Evolutionary conservation across 1,140 invertebrate species (phyloP).

Genomic region (Danaus melanippus): DNA sequence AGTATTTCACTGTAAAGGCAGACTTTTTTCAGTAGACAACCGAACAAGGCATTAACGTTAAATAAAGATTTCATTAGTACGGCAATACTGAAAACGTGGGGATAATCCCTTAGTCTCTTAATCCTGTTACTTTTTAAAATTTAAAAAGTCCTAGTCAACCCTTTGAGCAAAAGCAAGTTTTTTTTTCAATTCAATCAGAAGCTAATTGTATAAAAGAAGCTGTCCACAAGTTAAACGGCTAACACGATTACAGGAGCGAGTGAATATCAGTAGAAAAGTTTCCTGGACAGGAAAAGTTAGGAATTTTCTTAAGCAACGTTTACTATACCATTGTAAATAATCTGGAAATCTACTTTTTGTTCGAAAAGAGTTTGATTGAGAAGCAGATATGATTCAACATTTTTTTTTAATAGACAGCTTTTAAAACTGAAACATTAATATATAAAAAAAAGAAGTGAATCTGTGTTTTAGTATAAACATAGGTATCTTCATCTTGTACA

Average conservation of each 20-base stretch:
- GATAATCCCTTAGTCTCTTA: constrained; percentile 16
- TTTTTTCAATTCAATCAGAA: constrained; percentile 51
- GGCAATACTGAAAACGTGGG: constrained; percentile 6
- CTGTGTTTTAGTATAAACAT: no score
- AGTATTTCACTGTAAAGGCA: background rate
- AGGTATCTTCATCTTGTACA: no score
- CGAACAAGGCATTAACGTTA: no score
- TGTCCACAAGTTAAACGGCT: constrained; percentile 55
- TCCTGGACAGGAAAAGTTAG: constrained; percentile 39
- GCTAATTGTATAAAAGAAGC: constrained; percentile 54
- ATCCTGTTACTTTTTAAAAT: constrained; percentile 21
- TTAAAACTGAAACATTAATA: no score
- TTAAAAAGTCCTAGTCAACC: constrained; percentile 25
- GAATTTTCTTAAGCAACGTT: constrained; percentile 14
- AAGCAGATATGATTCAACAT: no score
- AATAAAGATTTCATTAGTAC: no score
- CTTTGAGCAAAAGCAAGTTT: constrained; percentile 37
- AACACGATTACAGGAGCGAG: constrained; percentile 50
- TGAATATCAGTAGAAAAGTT: constrained; percentile 47
- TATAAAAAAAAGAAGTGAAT: no score
- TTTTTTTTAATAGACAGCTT: no score
- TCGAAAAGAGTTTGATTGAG: no score
- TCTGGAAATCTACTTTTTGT: no score
- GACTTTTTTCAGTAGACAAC: no score
- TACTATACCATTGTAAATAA: constrained; percentile 5